Base-by-base conservation (phyloP, 35 echinoderm and acorn worm genomes). In the Antedon bifida region DNA sequence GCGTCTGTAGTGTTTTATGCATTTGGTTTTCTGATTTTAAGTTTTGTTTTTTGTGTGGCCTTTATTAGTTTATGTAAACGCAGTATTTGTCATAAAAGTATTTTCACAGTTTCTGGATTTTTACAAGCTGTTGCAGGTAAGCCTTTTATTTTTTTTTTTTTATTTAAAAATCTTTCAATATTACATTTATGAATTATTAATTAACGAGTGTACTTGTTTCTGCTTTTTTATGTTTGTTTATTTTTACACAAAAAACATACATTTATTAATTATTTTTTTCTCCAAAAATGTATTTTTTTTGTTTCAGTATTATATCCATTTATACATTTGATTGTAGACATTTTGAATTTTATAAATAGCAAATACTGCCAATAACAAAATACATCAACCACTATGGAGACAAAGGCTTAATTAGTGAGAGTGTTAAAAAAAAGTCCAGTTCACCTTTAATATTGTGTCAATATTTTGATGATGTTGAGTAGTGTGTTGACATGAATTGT, bases 111-210 rank as follows among this genome's bases (percentile, higher is more conserved):
- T 17, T 92, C 81, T 73, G 90, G 90, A 81, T 74, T 86, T 74
- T 39, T 92, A 84, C 90, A 92, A 84, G 90, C 90, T 81, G 80
- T 92, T 44, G 90, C 90, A 92, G 90, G 90, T 92, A 84, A 80
- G 90, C 35, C 34, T 13, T n/a, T n/a, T 36, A 5, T 34, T 34
- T 73, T 17, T 12, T 3, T 46, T 83, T 44, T n/a, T n/a, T 78
- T 14, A 74, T 74, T 19, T 23, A 19, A 74, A 23, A 29, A 74
- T 19, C 29, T 74, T 74, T 74, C 56, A 0, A 23, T 74, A 0
- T 29, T 29, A 74, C 19, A 74, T 23, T 29, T 74, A 74, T 74
- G 29, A 74, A 74, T 19, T 23, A 78, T 13, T 34, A 78, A 31
- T 34, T 78, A 34, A 78, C 9, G 29, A 19, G 29, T 31, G 4